Evolutionary conservation across 2,888 invertebrate species (phyloP).

Genomic region (Belgica antarctica): DNA sequence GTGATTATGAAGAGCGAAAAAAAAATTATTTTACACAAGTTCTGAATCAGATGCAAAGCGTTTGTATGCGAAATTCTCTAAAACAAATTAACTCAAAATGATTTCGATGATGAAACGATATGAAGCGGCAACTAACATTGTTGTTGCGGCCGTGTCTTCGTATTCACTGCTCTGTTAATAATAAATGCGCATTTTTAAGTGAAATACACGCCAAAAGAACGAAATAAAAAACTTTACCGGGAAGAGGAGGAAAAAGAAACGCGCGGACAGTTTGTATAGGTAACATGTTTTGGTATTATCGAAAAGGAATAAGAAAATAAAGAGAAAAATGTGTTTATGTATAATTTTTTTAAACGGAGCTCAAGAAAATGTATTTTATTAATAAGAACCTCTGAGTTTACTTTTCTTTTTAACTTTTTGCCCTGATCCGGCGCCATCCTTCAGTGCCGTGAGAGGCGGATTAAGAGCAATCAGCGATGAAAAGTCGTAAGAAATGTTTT

Average conservation of each 20-base stretch:
- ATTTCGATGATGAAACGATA: background rate
- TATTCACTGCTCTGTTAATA: background rate
- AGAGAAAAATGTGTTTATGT: conserved; percentile 11
- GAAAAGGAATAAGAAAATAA: conserved; percentile 16
- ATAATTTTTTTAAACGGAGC: conserved; percentile 17
- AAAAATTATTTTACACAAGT: background rate
- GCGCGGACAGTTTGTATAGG: background rate
- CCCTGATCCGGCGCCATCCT: background rate
- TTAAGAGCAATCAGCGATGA: no score
- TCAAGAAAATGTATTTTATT: background rate
- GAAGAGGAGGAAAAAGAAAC: background rate
- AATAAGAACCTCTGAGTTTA: background rate
- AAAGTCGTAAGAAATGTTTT: no score
- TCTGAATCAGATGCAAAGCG: background rate
- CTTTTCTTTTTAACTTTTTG: background rate
- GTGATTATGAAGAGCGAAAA: background rate
- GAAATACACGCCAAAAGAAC: conserved; percentile 15
- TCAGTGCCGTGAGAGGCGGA: background rate
- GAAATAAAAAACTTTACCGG: background rate
- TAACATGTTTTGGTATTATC: background rate
- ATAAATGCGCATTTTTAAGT: conserved; percentile 19
- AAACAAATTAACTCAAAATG: background rate
- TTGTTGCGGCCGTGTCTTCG: background rate
- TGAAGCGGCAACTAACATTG: conserved; percentile 19
- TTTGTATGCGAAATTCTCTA: background rate